phyloP scores from a whole-genome alignment of 2,888 invertebrate genomes.

The Tenthredo livida region DNA sequence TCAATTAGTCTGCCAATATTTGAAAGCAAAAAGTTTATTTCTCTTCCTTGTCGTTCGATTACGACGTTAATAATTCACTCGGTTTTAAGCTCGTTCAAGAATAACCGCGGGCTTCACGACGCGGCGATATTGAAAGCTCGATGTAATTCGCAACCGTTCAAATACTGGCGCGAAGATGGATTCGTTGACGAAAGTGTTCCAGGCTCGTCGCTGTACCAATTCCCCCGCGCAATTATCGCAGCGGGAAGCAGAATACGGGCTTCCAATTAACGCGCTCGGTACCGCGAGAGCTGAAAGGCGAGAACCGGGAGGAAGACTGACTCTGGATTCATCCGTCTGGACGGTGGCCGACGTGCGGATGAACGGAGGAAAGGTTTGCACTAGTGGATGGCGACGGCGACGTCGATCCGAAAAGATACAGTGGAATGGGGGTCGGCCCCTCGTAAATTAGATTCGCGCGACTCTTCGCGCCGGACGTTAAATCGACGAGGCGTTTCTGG shows the following conservation, averaged over 20 bases:
- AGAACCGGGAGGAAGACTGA: background rate
- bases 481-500: constrained; percentile 45
- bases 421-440: constrained; percentile 16
- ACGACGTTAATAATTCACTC: background rate
- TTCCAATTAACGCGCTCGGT: constrained; percentile 60
- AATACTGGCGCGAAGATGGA: background rate
- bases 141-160: constrained; percentile 14
- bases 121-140: background rate
- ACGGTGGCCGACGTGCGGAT: background rate
- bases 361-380: background rate
- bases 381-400: background rate
- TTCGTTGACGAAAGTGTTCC: constrained; percentile 19
- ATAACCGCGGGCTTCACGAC: background rate
- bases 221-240: constrained; percentile 57
- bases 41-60: background rate
- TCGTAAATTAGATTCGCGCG: constrained; percentile 34
- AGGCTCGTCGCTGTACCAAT: constrained; percentile 25
- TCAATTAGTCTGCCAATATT: background rate
- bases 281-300: constrained; percentile 35
- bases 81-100: background rate
- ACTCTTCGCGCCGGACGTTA: constrained; percentile 35
- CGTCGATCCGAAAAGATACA: background rate
- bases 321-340: background rate
- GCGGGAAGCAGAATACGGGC: constrained; percentile 59
- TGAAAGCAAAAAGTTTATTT: background rate